Conservation (phyloP, 2,113 vertebrate species). For the Pantherophis guttatus region DNA sequence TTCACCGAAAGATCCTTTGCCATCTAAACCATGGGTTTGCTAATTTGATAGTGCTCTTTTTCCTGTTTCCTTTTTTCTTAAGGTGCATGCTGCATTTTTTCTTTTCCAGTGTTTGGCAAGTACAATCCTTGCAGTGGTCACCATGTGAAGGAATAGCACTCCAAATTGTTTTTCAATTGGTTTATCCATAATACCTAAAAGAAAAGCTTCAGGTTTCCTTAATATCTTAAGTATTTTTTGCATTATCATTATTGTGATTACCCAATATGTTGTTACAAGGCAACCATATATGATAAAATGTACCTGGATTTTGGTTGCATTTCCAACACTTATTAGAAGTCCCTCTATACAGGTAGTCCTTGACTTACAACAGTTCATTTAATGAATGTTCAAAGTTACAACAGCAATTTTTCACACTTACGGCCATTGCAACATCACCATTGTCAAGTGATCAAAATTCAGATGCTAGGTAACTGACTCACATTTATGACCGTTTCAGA, state of each 20-base stretch:
- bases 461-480: neutral
- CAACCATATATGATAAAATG: neutral
- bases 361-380: neutral
- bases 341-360: neutral
- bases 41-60: conserved; percentile 27
- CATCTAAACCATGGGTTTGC: conserved; percentile 36
- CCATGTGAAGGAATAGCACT: neutral
- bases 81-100: conserved; percentile 33
- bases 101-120: neutral
- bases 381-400: neutral
- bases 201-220: too few relatives aligned
- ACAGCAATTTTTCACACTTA: neutral
- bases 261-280: neutral
- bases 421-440: neutral
- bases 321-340: neutral
- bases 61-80: conserved; percentile 17
- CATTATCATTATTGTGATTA: neutral
- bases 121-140: neutral
- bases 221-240: neutral
- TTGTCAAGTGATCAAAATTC: neutral
- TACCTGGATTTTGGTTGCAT: neutral
- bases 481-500: neutral
- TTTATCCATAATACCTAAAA: neutral
- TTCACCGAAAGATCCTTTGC: conserved; percentile 33
- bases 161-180: neutral